Evolutionary conservation across 2,113 vertebrate genomes (phyloP), one percentile per base, ranked within the genome.

Genomic region (Rissa tridactyla): DNA sequence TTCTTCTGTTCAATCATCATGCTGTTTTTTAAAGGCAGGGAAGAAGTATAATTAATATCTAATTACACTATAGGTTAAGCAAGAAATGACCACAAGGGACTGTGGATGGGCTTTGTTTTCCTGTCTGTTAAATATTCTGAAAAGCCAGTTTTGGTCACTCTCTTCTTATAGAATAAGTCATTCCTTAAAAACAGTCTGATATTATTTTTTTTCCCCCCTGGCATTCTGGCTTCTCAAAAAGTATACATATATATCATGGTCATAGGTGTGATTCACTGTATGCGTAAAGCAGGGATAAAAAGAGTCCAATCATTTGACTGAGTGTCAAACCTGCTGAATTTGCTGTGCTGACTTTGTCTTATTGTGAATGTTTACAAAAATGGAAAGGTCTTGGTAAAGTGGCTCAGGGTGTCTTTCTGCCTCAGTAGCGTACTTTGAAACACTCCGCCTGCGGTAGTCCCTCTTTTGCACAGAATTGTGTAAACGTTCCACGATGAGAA

Each of bases 401-500:
- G n/a, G 22, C 44, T 85, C 60, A 38, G 30, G 9, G 66, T 66
- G 29, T 77, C 55, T 51, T 42, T 70, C 49, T 79, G 40, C 30
- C 60, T 42, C 40, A 14, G 46, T 13, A 65, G 12, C 3, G 22
- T 71, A 22, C 34, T 94, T 76, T 82, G 58, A 66, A 86, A 64
- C n/a, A 65, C 32, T 93, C 91, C 47, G 52, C 15, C n/a, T 79
- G 5, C 23, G 6, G 8, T 32, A 69, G 13, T 51, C 38, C 16
- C 47, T 27, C 8, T 87, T 90, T n/a, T 57, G 42, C 40, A 71
- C 17, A 57, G 47, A 57, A 10, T 18, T 84, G 13, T 79, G 40
- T 15, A 40, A 87, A 66, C 6, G 49, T 92, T 61, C 49, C 86
- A 34, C 0, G 0, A 25, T 4, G 2, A 58, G 13, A 65, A 22